These are phyloP conservation scores for Bombus cullumanus DNA, from an alignment of 1,140 invertebrate genomes.

Conservation along the genomic window DNA sequence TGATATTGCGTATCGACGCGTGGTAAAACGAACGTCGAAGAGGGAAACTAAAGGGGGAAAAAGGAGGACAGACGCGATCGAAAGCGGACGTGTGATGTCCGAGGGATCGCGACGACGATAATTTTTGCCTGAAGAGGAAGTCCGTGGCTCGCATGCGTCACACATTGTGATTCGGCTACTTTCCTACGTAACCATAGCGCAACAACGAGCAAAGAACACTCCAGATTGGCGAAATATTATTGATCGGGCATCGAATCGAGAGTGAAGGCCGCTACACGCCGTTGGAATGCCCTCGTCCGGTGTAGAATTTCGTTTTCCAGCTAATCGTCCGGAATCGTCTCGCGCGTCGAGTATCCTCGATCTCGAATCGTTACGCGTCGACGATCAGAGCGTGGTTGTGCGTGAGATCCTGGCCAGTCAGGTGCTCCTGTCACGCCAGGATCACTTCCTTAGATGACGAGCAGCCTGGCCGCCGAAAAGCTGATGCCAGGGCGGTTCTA, in stretches of 20 bases:
- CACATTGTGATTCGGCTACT: not conserved
- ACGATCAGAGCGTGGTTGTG: conserved; percentile 22
- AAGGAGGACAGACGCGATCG: not conserved
- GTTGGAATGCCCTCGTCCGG: conserved; percentile 71
- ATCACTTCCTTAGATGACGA: conserved; percentile 80
- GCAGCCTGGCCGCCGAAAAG: conserved; percentile 75
- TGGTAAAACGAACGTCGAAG: not conserved
- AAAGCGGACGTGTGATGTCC: conserved; percentile 16
- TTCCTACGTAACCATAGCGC: not conserved
- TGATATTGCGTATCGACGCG: not conserved
- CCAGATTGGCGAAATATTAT: conserved; percentile 4
- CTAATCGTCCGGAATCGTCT: conserved; percentile 34
- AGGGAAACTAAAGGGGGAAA: no score
- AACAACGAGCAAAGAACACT: not conserved
- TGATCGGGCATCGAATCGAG: conserved; percentile 37
- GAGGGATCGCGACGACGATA: conserved; percentile 1
- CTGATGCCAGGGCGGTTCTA: conserved; percentile 73
- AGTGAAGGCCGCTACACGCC: conserved; percentile 43
- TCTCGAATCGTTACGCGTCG: conserved; percentile 29
- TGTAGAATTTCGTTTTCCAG: conserved; percentile 48
- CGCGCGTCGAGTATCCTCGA: conserved; percentile 42
- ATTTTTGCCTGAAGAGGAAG: not conserved
- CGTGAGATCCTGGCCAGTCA: conserved; percentile 55
- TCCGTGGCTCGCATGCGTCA: not conserved
- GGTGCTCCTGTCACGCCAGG: conserved; percentile 68